Evolutionary conservation across 2,113 vertebrate species (phyloP).

Genomic region (Cynopterus brachyotis): DNA sequence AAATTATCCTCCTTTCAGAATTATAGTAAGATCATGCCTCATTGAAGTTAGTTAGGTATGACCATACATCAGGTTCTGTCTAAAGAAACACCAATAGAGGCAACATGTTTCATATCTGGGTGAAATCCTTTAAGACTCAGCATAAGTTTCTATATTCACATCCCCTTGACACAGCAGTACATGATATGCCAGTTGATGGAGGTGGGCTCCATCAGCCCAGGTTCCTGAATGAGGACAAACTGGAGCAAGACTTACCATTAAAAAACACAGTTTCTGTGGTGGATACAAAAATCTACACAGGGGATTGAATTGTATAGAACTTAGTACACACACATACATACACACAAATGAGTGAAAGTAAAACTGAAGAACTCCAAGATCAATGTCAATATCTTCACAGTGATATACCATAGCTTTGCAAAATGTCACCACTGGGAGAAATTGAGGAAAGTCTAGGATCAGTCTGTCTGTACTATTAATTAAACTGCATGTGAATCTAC

Average conservation of each 20-base stretch:
- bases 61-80: not conserved
- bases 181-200: too few relatives aligned
- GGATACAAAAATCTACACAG: not conserved
- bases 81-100: not conserved
- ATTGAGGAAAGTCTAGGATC: too few relatives aligned
- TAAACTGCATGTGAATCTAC: not conserved
- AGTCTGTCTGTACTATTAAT: not conserved
- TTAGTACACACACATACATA: not conserved
- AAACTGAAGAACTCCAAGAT: not conserved
- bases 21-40: not conserved
- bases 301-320: too few relatives aligned
- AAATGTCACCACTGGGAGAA: not conserved
- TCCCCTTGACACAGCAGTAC: not conserved
- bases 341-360: accelerated
- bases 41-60: not conserved
- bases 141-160: not conserved
- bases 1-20: not conserved
- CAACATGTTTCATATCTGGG: accelerated
- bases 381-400: accelerated
- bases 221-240: not conserved
- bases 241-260: not conserved
- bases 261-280: not conserved
- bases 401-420: not conserved
- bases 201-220: not conserved
- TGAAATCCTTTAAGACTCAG: not conserved